Evolutionary conservation across 2,797 vertebrate genomes (phyloP), one percentile per base, ranked within the genome.

Genomic region (Eulemur albifrons): DNA sequence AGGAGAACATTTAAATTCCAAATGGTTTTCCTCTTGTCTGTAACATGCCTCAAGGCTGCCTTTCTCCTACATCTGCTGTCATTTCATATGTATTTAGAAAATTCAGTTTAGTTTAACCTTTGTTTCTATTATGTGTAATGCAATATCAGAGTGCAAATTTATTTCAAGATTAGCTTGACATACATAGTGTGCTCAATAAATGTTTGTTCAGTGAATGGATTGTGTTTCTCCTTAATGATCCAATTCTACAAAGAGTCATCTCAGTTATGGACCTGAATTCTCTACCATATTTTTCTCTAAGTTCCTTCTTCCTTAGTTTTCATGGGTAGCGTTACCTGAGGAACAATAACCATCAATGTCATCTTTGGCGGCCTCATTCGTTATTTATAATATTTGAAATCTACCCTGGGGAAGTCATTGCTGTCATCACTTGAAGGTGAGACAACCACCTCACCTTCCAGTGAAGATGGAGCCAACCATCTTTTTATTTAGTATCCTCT

Each of bases 101-200:
- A 88, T 93, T 88, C 93, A 86, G 18, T 69, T 95, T 73, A 45
- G 48, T 61, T 94, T 57, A 50, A 45, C 48, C 80, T 94, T 69
- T 50, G 57, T 95, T 94, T 96, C 92, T 88, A 7, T 95, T 87
- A 90, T 35, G 79, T 92, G 79, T 45, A 90, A 93, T 97, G 82
- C 73, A n/a, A 69, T 94, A 73, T 69, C 88, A 92, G 80, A 94
- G 63, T 93, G 45, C 79, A 90, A 88, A 95, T 98, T 95, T 90
- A 94, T 95, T 95, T 97, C 65, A 87, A 67, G 76, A 93, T 90
- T 32, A 95, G 45, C n/a, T 89, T 95, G 92, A 88, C 83, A 92
- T 73, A 59, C 76, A 59, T 85, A 95, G 83, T 72, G 75, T 83
- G 23, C 84, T 96, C 43, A 25, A 48, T 94, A 97, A 96, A 92